phyloP scores from a whole-genome alignment of 2,113 vertebrate species.

The Gila orcuttii region DNA sequence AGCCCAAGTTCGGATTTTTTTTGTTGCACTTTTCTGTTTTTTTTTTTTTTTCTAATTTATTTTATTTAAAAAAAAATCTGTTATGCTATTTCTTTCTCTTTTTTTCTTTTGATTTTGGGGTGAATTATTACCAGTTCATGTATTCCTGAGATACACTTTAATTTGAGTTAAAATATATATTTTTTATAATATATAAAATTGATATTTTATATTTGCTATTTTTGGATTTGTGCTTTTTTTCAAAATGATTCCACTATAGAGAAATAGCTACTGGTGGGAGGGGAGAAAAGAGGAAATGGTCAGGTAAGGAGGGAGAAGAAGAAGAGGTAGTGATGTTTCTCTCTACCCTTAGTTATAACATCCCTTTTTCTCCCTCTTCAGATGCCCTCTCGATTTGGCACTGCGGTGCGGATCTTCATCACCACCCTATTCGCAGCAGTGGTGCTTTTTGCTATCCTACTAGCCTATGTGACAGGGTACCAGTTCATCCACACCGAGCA shows the following conservation, averaged over 20 bases:
- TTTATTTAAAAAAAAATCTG: neutral
- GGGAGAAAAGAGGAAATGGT: neutral
- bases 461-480: slow-evolving; percentile 96
- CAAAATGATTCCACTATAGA: neutral
- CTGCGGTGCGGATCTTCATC: slow-evolving; percentile 85
- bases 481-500: slow-evolving; percentile 98
- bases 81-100: neutral
- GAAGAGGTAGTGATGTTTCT: neutral
- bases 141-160: neutral
- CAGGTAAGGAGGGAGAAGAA: neutral
- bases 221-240: neutral
- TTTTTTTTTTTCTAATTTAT: too few relatives aligned
- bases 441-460: slow-evolving; percentile 93
- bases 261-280: neutral
- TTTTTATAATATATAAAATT: too few relatives aligned
- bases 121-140: neutral
- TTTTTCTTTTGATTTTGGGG: neutral
- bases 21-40: too few relatives aligned
- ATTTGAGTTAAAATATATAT: neutral
- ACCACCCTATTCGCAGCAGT: slow-evolving; percentile 92
- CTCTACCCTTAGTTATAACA: neutral
- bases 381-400: slow-evolving; percentile 92
- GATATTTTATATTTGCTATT: neutral
- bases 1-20: too few relatives aligned
- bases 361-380: slow-evolving; percentile 55